Conservation (phyloP, 2,888 invertebrate genomes). For the Parnassius apollo region DNA sequence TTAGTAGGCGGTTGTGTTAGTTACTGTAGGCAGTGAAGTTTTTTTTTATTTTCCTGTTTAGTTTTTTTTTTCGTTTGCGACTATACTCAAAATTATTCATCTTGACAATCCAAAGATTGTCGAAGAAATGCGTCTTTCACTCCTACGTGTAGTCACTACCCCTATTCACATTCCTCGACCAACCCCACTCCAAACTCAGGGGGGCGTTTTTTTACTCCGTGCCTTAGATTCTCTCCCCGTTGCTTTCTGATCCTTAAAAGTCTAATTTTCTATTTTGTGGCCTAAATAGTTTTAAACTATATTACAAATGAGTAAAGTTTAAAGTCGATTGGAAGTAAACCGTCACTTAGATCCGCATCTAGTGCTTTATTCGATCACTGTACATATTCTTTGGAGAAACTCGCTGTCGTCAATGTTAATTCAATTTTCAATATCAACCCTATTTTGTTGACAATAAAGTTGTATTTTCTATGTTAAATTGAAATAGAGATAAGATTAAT, state of each 20-base stretch:
- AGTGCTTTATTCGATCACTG: constrained; percentile 54
- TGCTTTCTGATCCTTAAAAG: constrained; percentile 56
- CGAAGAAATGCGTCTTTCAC: constrained; percentile 57
- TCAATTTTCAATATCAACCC: constrained; percentile 33
- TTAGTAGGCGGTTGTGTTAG: too few relatives aligned
- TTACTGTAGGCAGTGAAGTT: too few relatives aligned
- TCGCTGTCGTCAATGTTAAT: constrained; percentile 48
- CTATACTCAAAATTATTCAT: constrained; percentile 30
- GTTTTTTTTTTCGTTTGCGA: too few relatives aligned
- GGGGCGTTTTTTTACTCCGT: constrained; percentile 61
- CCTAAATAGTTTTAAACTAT: constrained; percentile 38
- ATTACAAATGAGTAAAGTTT: constrained; percentile 21
- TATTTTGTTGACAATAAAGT: constrained; percentile 38
- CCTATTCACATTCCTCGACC: constrained; percentile 42
- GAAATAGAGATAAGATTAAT: constrained; percentile 46
- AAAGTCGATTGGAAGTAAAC: constrained; percentile 33
- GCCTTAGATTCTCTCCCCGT: constrained; percentile 53
- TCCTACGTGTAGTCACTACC: constrained; percentile 45
- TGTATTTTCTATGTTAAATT: constrained; percentile 38
- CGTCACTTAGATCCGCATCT: constrained; percentile 63
- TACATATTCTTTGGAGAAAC: constrained; percentile 65
- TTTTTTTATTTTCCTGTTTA: too few relatives aligned
- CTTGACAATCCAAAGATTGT: constrained; percentile 38
- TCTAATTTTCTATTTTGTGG: constrained; percentile 45
- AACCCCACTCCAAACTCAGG: constrained; percentile 39